Evolutionary conservation across 2,888 invertebrate genomes (phyloP).

Genomic region (Ptilodon capucinus): DNA sequence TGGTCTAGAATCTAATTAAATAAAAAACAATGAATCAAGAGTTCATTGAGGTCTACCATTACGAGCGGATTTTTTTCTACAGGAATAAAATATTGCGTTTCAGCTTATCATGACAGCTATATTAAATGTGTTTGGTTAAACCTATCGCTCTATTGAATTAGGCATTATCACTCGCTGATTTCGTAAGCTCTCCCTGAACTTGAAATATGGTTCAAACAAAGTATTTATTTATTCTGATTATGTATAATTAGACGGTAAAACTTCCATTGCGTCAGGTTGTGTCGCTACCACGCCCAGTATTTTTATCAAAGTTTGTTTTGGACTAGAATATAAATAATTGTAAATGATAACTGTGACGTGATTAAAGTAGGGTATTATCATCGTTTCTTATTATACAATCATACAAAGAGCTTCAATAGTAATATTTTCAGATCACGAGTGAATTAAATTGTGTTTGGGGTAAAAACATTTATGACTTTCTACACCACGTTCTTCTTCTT

Average conservation of each 20-base stretch:
- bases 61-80: background rate
- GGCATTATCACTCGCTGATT: background rate
- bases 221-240: background rate
- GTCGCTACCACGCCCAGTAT: background rate
- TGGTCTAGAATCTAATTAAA: too few relatives aligned
- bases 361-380: background rate
- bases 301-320: background rate
- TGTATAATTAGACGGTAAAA: background rate
- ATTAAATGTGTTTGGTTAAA: background rate
- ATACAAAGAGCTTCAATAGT: too few relatives aligned
- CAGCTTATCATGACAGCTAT: background rate
- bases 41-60: background rate
- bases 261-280: background rate
- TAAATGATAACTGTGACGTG: background rate
- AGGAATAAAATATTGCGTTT: background rate
- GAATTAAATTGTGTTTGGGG: too few relatives aligned
- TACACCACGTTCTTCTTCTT: too few relatives aligned
- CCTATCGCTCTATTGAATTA: background rate
- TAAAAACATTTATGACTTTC: too few relatives aligned
- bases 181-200: background rate
- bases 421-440: too few relatives aligned
- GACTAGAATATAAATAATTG: background rate
- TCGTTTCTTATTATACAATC: background rate
- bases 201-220: background rate
- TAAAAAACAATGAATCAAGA: too few relatives aligned